Evolutionary conservation across 1,140 invertebrate species (phyloP).

Genomic region (Euura saliciscinereae): DNA sequence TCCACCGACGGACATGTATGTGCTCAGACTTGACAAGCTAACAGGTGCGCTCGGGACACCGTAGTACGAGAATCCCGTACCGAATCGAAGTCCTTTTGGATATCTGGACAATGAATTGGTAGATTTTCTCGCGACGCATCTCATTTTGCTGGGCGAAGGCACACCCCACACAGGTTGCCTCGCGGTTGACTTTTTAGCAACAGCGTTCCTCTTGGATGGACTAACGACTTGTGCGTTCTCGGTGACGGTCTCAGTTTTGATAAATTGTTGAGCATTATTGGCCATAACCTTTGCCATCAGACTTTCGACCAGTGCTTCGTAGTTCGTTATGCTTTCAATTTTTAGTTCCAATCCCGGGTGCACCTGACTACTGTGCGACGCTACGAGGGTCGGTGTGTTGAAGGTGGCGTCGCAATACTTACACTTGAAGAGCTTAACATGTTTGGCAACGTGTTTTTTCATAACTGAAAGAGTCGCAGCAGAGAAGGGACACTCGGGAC

Average conservation of each 20-base stretch:
- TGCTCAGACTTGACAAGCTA: constrained; percentile 41
- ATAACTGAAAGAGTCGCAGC: constrained; percentile 29
- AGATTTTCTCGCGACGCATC: constrained; percentile 55
- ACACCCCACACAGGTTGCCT: constrained; percentile 23
- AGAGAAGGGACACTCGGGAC: constrained; percentile 41
- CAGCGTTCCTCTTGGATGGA: constrained; percentile 19
- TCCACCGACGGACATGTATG: constrained; percentile 48
- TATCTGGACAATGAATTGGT: constrained; percentile 45
- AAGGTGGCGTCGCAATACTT: constrained; percentile 46
- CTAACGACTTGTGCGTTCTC: constrained; percentile 1
- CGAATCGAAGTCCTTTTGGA: constrained; percentile 26
- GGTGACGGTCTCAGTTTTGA: background rate
- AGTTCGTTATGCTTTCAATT: constrained; percentile 38
- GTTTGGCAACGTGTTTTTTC: constrained; percentile 43
- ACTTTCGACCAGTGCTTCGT: constrained; percentile 31
- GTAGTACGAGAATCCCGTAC: constrained; percentile 40
- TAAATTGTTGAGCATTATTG: background rate
- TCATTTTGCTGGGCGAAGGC: constrained; percentile 20
- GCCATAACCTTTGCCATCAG: constrained; percentile 19
- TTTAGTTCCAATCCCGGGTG: constrained; percentile 41
- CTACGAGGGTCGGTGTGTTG: constrained; percentile 20
- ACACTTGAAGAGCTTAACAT: constrained; percentile 47
- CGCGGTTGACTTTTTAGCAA: constrained; percentile 53
- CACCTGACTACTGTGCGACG: constrained; percentile 28
- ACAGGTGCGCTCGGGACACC: constrained; percentile 31